Conservation (phyloP, 2,797 vertebrate genomes). For the Gymnothorax javanicus region DNA sequence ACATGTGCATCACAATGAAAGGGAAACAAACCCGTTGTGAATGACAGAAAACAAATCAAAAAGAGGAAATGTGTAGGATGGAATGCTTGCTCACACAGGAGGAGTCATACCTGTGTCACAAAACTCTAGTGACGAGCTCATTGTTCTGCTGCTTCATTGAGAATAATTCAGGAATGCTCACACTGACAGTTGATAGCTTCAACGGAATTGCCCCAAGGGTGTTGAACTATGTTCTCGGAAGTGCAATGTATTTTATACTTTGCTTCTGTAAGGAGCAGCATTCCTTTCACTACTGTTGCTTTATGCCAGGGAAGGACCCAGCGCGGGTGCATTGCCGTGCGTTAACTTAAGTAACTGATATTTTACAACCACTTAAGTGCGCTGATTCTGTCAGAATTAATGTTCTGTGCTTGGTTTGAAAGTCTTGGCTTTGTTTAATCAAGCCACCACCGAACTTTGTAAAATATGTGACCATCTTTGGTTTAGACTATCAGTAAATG, state of each 20-base stretch:
- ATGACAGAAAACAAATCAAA: not conserved
- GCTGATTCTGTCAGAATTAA: not conserved
- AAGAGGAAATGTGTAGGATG: not conserved
- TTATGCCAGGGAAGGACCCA: not conserved
- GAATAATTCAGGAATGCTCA: constrained; percentile 5
- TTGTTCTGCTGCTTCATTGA: constrained; percentile 20
- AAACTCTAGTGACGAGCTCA: not conserved
- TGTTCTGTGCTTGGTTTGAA: not conserved
- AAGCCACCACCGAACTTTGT: not conserved
- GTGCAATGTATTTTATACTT: not conserved
- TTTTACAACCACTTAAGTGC: not conserved
- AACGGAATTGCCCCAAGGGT: constrained; percentile 13
- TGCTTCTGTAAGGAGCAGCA: not conserved
- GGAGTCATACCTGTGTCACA: not conserved
- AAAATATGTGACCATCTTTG: not conserved
- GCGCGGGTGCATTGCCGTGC: not conserved
- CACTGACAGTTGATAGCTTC: not conserved
- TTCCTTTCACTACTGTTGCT: not conserved
- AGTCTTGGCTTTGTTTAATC: not conserved
- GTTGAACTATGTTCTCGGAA: not conserved
- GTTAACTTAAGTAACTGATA: not conserved
- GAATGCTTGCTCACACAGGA: not conserved
- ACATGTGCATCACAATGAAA: not conserved
- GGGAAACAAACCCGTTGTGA: not conserved
- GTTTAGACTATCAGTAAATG: not conserved